phyloP scores from a whole-genome alignment of 53 echinoderm and acorn worm genomes.

The Paracentrotus lividus region DNA sequence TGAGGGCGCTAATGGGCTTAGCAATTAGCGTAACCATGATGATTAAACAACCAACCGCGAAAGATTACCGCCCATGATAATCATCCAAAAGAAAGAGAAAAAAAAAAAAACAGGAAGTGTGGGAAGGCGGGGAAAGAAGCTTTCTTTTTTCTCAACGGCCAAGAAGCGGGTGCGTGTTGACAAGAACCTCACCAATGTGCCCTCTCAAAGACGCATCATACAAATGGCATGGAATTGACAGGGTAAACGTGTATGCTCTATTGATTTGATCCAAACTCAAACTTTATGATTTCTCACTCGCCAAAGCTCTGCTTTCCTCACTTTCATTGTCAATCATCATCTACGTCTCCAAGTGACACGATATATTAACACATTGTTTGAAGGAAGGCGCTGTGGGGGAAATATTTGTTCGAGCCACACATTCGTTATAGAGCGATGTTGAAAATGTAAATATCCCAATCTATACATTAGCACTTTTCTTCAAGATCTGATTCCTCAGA shows the following conservation, averaged over 20 bases:
- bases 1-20: conserved; percentile 1
- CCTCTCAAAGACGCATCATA: not conserved
- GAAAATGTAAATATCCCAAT: not conserved
- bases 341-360: not conserved
- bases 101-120: not conserved
- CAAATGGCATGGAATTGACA: not conserved
- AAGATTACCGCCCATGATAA: not conserved
- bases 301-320: not conserved
- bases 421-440: not conserved
- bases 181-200: not conserved
- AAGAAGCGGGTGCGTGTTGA: conserved; percentile 3
- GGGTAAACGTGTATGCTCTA: conserved; percentile 23
- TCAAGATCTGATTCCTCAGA: not conserved
- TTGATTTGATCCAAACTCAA: conserved; percentile 25
- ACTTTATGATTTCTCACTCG: conserved; percentile 42
- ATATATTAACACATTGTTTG: not conserved
- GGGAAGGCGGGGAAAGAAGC: not conserved
- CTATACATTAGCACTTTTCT: not conserved
- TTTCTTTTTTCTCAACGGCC: not conserved
- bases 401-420: not conserved
- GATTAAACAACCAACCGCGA: not conserved
- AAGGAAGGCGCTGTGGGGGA: not conserved
- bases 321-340: conserved; percentile 30
- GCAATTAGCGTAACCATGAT: conserved; percentile 49
- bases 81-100: not conserved